A percentile compares a stretch with the other conserved stretches of the same genome.
These are phyloP conservation scores for Electrona antarctica DNA, from an alignment of 2,113 vertebrate genomes.

Conservation along the genomic window DNA sequence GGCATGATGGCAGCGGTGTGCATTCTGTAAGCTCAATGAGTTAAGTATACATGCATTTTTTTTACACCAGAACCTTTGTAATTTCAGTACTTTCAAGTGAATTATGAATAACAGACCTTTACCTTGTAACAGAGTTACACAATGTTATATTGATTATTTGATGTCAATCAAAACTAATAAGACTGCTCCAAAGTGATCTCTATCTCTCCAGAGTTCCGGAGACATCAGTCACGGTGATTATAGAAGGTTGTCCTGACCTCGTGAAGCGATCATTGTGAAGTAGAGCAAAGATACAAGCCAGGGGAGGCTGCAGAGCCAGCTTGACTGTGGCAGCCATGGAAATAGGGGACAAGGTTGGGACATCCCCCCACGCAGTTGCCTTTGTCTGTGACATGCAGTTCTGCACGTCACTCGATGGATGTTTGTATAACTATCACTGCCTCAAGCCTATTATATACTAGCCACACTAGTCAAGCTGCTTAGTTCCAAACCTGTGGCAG, in stretches of 20 bases:
- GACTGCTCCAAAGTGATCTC: no score
- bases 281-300: background rate
- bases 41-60: no score
- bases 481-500: background rate
- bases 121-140: no score
- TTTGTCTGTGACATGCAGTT: background rate
- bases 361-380: background rate
- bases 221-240: background rate
- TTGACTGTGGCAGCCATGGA: background rate
- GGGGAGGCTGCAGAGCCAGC: no score
- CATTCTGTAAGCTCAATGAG: no score
- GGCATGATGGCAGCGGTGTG: no score
- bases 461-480: background rate
- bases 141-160: no score
- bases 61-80: no score
- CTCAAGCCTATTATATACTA: background rate
- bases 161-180: no score
- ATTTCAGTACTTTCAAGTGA: no score
- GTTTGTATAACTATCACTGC: constrained; percentile 15
- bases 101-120: no score
- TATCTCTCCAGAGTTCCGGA: no score
- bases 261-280: background rate
- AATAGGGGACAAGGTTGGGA: background rate
- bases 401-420: constrained; percentile 29
- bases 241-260: background rate